Percentiles rank a stretch among this genome's conserved stretches.
Evolutionary conservation across 2,888 invertebrate genomes (phyloP).

Genomic region (Ephialtes manifestator): DNA sequence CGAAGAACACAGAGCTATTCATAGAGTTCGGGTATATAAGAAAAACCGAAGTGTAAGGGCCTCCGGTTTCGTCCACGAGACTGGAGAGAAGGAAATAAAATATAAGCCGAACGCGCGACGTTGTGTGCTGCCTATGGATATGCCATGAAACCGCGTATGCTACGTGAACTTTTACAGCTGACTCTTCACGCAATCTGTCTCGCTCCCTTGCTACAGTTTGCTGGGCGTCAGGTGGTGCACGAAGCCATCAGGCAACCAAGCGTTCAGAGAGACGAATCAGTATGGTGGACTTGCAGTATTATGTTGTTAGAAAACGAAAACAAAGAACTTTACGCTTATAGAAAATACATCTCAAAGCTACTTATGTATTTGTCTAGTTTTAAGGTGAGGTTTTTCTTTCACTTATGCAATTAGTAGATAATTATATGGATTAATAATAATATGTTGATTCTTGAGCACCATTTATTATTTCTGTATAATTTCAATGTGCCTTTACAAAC

Average conservation of each 20-base stretch:
- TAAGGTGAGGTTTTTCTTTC: neutral
- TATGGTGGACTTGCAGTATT: neutral
- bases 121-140: neutral
- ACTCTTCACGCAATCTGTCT: slow-evolving; percentile 41
- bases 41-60: slow-evolving; percentile 45
- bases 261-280: slow-evolving; percentile 39
- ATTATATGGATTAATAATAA: too few relatives aligned
- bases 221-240: slow-evolving; percentile 64
- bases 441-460: too few relatives aligned
- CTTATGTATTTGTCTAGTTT: neutral
- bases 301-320: neutral
- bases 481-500: too few relatives aligned
- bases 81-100: slow-evolving; percentile 36
- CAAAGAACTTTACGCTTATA: neutral
- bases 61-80: slow-evolving; percentile 38
- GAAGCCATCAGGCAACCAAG: slow-evolving; percentile 40
- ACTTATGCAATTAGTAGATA: too few relatives aligned
- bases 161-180: slow-evolving; percentile 61
- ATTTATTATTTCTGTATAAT: too few relatives aligned
- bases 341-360: neutral
- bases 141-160: slow-evolving; percentile 12
- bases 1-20: slow-evolving; percentile 59
- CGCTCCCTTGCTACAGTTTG: neutral
- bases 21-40: slow-evolving; percentile 37
- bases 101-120: slow-evolving; percentile 24